phyloP scores from a whole-genome alignment of 2,888 invertebrate genomes.

The Emmelina monodactyla region DNA sequence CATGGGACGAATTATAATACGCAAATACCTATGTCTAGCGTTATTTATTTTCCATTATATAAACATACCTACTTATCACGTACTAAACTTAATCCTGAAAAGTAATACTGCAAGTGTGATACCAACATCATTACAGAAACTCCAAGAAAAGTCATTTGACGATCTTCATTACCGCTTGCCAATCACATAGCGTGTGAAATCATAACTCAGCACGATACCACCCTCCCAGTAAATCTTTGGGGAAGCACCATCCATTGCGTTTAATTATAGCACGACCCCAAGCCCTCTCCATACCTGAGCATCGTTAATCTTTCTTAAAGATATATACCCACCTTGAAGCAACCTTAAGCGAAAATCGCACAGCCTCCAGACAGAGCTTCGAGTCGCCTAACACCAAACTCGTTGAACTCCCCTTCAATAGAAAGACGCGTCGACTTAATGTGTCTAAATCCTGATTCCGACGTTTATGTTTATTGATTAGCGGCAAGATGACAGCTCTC shows the following conservation, averaged over 20 bases:
- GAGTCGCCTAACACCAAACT: constrained; percentile 24
- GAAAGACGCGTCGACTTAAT: constrained; percentile 37
- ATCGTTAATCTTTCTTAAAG: constrained; percentile 67
- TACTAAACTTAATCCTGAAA: too few relatives aligned
- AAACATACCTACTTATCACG: too few relatives aligned
- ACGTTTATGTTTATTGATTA: constrained; percentile 62
- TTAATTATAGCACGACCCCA: constrained; percentile 61
- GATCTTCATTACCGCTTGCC: constrained; percentile 48
- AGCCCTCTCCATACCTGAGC: constrained; percentile 50
- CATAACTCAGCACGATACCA: constrained; percentile 61
- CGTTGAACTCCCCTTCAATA: constrained; percentile 48
- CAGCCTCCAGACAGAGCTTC: constrained; percentile 9
- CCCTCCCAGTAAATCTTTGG: constrained; percentile 55
- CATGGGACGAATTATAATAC: too few relatives aligned
- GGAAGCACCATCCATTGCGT: constrained; percentile 60
- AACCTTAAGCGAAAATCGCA: constrained; percentile 49
- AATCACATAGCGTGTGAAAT: constrained; percentile 58
- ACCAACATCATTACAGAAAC: too few relatives aligned
- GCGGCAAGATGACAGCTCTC: constrained; percentile 40
- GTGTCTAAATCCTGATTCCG: constrained; percentile 41
- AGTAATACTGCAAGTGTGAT: too few relatives aligned
- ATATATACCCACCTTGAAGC: constrained; percentile 43
- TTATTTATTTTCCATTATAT: too few relatives aligned
- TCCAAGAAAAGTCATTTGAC: constrained; percentile 40
- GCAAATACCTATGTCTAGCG: too few relatives aligned